Conservation (phyloP, 2,888 invertebrate genomes). For the Catocala fraxini region DNA sequence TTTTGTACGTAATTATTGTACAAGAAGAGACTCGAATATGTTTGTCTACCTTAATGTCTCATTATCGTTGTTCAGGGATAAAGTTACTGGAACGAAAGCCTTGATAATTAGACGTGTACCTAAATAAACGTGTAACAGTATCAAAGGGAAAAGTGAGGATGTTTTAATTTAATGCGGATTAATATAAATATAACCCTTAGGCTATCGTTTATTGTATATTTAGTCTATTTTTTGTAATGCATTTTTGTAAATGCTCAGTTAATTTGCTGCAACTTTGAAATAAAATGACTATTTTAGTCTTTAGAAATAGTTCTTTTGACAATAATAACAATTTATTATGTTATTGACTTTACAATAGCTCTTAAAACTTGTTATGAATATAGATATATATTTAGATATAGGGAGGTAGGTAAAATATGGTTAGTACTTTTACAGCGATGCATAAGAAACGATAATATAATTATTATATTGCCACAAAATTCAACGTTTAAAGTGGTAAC, state of each 20-base stretch:
- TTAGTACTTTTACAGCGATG: too few species aligned
- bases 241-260: background rate
- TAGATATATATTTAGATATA: too few species aligned
- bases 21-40: slow-evolving; percentile 11
- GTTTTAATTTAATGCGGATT: slow-evolving; percentile 2
- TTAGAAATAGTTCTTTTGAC: too few species aligned
- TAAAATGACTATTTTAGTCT: too few species aligned
- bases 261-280: too few species aligned
- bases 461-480: too few species aligned
- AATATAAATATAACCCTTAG: background rate
- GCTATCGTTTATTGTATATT: background rate
- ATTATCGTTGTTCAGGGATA: slow-evolving; percentile 12
- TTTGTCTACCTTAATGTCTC: slow-evolving; percentile 15
- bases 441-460: too few species aligned
- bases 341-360: too few species aligned
- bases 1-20: slow-evolving; percentile 24
- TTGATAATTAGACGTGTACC: slow-evolving; percentile 13
- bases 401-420: too few species aligned
- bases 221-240: background rate
- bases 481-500: too few species aligned
- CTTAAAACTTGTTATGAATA: too few species aligned
- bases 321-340: too few species aligned
- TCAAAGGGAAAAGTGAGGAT: slow-evolving; percentile 1
- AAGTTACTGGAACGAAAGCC: slow-evolving; percentile 17
- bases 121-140: slow-evolving; percentile 11